Evolutionary conservation across 2,113 vertebrate species (phyloP), one percentile per base, ranked within the genome.

Genomic region (Oreotrochilus melanogaster): DNA sequence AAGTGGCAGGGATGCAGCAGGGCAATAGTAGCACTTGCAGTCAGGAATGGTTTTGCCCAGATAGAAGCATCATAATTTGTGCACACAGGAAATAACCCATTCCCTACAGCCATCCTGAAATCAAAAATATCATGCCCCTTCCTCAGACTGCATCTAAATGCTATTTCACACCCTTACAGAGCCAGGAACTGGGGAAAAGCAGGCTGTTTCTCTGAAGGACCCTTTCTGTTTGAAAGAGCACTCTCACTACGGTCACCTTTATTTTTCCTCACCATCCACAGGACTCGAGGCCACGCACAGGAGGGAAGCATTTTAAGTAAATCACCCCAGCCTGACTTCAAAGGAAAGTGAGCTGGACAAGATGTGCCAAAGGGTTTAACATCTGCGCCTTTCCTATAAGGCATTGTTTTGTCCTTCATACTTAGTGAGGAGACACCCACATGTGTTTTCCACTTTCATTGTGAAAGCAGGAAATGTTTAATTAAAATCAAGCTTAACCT

Each of bases 381-480:
- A 96, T 78, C 81, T 89, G 74, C 11, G 51, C 84, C 89, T 42
- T 67, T 88, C 70, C 78, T 76, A 76, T 5, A 70, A 78, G 85
- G 69, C 86, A 78, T 90, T 96, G 92, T 96, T 97, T 94, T 73
- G 42, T 75, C 93, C 89, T 89, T 93, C 94, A 62, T 79, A 30
- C 56, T 87, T 64, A 39, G 42, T 21, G 57, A 91, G 94, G 93
- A 96, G 94, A 95, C 96, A 96, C 85, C 92, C 95, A 96, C 24
- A 66, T 75, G 48, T 95, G 84, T 94, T 95, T 94, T 91, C 87
- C 93, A 95, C 78, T 96, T 79, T 56, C 91, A 91, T 93, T 96
- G 94, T 95, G 75, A 96, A 92, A 86, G 88, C 94, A 97, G 95
- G 92, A 97, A 97, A 91, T 14, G 66, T 97, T 89, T 96, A 91